Evolutionary conservation across 2,797 vertebrate species (phyloP).

Genomic region (Crotalus adamanteus): DNA sequence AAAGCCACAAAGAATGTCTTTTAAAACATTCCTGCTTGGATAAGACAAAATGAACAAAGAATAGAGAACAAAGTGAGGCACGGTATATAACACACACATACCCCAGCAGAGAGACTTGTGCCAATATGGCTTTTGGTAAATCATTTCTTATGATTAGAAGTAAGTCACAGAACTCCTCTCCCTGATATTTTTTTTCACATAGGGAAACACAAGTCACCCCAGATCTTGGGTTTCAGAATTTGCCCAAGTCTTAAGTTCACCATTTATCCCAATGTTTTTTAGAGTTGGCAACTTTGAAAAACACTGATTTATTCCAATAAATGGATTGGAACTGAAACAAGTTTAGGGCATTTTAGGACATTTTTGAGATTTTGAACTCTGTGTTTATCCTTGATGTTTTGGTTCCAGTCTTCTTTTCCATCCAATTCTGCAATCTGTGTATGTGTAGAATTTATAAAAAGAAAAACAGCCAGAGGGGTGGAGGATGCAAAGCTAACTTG

Average conservation of each 20-base stretch:
- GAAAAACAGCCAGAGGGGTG: background rate
- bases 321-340: background rate
- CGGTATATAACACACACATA: background rate
- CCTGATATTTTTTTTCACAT: background rate
- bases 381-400: background rate
- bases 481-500: background rate
- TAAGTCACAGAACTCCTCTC: background rate
- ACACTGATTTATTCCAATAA: background rate
- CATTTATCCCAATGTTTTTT: background rate
- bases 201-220: background rate
- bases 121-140: background rate
- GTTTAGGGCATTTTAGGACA: background rate
- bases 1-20: background rate
- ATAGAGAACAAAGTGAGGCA: background rate
- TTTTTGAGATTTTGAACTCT: background rate
- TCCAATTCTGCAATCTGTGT: background rate
- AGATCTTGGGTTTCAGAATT: background rate
- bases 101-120: background rate
- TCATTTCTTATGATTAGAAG: background rate
- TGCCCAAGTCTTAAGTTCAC: background rate
- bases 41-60: background rate
- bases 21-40: background rate
- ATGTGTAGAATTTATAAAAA: background rate
- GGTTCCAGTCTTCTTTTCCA: background rate
- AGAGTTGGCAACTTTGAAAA: background rate